A percentile compares a stretch with the other conserved stretches of the same genome.
These are phyloP conservation scores for Rhyacichthys aspro DNA, from an alignment of 2,797 vertebrate species.

Conservation along the genomic window DNA sequence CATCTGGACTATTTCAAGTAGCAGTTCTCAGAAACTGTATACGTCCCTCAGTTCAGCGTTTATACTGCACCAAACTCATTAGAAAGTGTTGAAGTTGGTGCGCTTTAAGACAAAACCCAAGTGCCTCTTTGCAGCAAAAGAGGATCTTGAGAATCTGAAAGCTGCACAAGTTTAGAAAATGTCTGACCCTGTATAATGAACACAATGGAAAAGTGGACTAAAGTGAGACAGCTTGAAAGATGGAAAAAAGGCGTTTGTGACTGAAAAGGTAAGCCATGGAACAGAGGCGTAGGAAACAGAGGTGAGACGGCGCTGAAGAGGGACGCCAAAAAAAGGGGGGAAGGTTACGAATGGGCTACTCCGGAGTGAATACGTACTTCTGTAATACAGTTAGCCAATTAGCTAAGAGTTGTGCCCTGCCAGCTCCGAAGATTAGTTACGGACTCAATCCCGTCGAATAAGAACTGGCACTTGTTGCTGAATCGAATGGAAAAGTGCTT, in stretches of 20 bases:
- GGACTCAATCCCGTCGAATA: conserved; percentile 50
- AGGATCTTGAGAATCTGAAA: too few species aligned
- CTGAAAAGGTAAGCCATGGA: conserved; percentile 2
- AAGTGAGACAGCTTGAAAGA: conserved; percentile 16
- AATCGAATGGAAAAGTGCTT: conserved; percentile 72
- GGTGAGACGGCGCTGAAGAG: conserved; percentile 52
- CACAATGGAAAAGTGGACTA: not conserved
- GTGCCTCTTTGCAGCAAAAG: too few species aligned
- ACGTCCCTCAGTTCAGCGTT: too few species aligned
- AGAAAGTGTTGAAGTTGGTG: too few species aligned
- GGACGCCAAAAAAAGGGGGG: conserved; percentile 8
- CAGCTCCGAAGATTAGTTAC: conserved; percentile 60
- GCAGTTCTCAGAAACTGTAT: too few species aligned
- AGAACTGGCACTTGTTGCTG: conserved; percentile 39
- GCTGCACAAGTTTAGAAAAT: too few species aligned
- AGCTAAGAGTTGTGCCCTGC: conserved; percentile 28
- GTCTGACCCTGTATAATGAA: conserved; percentile 28
- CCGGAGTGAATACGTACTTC: conserved; percentile 57
- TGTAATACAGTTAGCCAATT: conserved; percentile 64
- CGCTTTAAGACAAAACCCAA: too few species aligned
- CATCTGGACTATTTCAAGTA: too few species aligned
- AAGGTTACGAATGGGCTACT: conserved; percentile 35
- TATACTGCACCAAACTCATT: too few species aligned
- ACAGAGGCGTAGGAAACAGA: conserved; percentile 41
- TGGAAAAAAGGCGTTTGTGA: conserved; percentile 2